phyloP scores from a whole-genome alignment of 2,113 vertebrate species.

The Echinops telfairi region DNA sequence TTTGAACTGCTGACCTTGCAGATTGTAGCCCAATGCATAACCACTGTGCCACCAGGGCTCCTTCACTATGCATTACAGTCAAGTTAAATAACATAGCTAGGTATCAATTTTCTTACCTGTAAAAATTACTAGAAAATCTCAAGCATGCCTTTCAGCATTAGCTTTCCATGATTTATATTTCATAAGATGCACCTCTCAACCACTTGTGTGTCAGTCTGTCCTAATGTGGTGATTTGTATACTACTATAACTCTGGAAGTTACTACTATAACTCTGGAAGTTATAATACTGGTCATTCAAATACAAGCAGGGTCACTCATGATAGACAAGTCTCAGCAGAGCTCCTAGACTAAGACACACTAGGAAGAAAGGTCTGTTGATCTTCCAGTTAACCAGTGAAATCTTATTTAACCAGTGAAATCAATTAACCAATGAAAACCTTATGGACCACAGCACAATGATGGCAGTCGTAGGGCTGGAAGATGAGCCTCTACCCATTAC shows the following conservation, averaged over 20 bases:
- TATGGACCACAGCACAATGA: neutral
- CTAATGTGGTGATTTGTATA: neutral
- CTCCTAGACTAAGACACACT: neutral
- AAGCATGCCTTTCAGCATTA: neutral
- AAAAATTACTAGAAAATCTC: neutral
- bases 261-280: neutral
- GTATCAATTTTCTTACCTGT: neutral
- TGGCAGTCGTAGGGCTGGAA: neutral
- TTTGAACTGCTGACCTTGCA: too few relatives aligned
- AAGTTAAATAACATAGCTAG: neutral
- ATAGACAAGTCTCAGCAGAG: neutral
- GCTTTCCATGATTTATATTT: neutral
- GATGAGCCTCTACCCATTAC: neutral
- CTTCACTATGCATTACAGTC: too few relatives aligned
- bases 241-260: neutral
- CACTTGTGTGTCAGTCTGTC: neutral
- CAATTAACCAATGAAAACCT: neutral
- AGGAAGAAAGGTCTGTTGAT: neutral
- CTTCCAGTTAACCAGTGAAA: neutral
- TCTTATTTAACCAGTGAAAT: neutral
- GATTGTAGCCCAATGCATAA: too few relatives aligned
- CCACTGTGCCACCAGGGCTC: too few relatives aligned
- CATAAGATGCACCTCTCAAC: neutral
- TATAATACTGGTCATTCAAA: neutral
- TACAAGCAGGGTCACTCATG: neutral